Evolutionary conservation across 2,888 invertebrate species (phyloP), one percentile per base, ranked within the genome.

Genomic region (Chloromyia formosa): DNA sequence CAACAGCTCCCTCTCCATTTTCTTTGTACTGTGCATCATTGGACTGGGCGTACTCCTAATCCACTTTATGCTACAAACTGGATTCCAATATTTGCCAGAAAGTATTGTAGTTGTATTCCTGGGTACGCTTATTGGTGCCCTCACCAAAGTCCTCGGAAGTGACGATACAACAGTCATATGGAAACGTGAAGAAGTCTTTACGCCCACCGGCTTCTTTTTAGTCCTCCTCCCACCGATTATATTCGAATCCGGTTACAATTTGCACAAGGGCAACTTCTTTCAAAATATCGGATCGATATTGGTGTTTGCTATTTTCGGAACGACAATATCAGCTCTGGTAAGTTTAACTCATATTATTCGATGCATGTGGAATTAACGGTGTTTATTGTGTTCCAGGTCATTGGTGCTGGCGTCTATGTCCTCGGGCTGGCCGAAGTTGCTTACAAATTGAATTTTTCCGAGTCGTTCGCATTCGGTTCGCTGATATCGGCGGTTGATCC

Each of bases 221-320:
- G 94, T 99, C 1, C 88, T 99, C 0, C 86, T 99, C 72, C 99
- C 99, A 10, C 99, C 99, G 0, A 99, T 99, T 74, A 99, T 99
- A 80, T 99, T 99, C 87, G 99, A 99, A 86, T 97, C 97, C 1
- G 98, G 98, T 1, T 99, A 98, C 84, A 99, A 98, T 88, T 88
- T 99, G 76, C 98, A 99, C 82, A 99, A 99, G 86, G 98, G 97
- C 78, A 94, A 95, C 82, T 95, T 94, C 82, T 95, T 94, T 82
- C 97, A 98, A 86, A 99, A 99, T 83, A 97, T 99, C 83, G 98
- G 97, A n/a, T 97, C 98, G 2, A 99, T 99, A 80, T 86, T 98
- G 82, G 92, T 98, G 0, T 99, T 99, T 90, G 98, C 99, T 1
- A 97, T 98, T 23, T 90, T 98, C 80, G 99, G 99, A 0, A 99